Conservation (phyloP, 2,113 vertebrate genomes). For the Peromyscus californicus region DNA sequence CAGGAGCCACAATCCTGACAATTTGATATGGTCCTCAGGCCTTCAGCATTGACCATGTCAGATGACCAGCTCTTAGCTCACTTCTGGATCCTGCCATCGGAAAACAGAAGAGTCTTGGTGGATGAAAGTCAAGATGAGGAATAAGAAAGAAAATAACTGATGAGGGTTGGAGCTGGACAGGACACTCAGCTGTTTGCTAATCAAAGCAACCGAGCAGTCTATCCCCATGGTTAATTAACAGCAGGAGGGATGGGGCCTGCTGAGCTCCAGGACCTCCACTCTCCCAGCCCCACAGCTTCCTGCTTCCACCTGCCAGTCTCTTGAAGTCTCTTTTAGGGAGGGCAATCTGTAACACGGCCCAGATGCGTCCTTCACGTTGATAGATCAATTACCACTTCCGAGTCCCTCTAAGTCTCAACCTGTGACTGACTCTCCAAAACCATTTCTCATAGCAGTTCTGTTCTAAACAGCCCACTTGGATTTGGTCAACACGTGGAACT, state of each 20-base stretch:
- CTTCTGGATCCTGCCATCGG: neutral
- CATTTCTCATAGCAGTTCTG: neutral
- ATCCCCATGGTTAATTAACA: neutral
- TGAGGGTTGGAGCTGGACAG: neutral
- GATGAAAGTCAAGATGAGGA: neutral
- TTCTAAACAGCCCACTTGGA: neutral
- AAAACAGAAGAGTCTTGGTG: neutral
- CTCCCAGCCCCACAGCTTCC: neutral
- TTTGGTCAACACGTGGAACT: neutral
- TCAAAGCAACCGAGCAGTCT: neutral
- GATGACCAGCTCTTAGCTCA: neutral
- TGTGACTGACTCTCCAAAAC: too few species aligned
- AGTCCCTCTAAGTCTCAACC: neutral
- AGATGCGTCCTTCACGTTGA: neutral
- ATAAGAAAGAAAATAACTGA: neutral
- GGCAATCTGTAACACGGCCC: neutral
- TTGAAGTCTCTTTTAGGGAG: neutral
- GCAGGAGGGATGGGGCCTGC: neutral
- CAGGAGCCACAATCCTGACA: neutral
- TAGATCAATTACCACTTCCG: neutral
- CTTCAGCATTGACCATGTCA: neutral
- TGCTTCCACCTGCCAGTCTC: neutral
- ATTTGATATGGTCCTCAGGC: neutral
- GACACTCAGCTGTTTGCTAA: neutral
- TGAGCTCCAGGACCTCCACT: accelerated